Base-by-base conservation (phyloP, 2,797 vertebrate genomes). In the Lemur catta region DNA sequence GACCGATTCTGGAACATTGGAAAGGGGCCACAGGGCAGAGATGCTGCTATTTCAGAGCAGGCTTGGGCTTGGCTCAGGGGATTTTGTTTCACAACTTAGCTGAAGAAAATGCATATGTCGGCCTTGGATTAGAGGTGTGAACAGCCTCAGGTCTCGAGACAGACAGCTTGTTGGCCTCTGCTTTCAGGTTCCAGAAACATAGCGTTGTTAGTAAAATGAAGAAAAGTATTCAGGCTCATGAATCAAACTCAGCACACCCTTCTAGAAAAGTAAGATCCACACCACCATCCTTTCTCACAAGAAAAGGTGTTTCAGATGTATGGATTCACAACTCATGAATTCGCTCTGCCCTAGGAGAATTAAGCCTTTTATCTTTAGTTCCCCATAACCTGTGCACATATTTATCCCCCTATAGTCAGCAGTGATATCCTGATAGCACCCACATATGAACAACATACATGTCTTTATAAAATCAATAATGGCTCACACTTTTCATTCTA, bases 31-130 rank as follows among this genome's bases (percentile, higher is more conserved):
- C 48, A 50, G 55, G 41, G 28, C 6, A 84, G n/a, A 85, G 13
- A 85, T 43, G 13, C n/a, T 93, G 48, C 33, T 96, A 17, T 43
- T 85, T 93, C 35, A 30, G 13, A 92, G 24, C 5, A 93, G 11
- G 61, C n/a, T 9, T 82, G 50, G 38, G 7, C 33, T 89, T 93
- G 84, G 63, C 15, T 28, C 33, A 38, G 41, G 71, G 28, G 41
- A 52, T 20, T 79, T 95, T 86, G 4, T 87, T 91, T 91, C 65
- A 89, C 38, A 86, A 87, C 35, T 89, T 94, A 33, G 81, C 46
- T 91, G 75, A 93, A 96, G 67, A 89, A 61, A 95, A 61, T 2
- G 24, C 86, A 6, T 28, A 72, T 55, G 43, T 38, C 57, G 48
- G n/a, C 17, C 26, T 67, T n/a, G 50, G 17, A 74, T 82, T 79